Base-by-base conservation (phyloP, 1,140 invertebrate genomes). In the Globodera ellingtonae region DNA sequence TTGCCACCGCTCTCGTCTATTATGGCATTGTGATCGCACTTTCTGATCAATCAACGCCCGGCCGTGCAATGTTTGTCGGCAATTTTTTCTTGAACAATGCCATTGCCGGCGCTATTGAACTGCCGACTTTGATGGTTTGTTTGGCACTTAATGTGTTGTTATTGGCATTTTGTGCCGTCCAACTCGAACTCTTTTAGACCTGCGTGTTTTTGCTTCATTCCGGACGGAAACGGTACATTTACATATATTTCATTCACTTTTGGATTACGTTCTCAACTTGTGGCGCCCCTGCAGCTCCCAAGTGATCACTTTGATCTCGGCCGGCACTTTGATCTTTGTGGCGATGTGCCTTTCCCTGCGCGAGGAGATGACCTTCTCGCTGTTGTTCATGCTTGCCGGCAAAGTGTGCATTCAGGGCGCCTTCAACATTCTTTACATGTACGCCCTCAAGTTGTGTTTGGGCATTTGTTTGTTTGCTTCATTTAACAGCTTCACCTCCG, bases 71-170 rank as follows among this genome's bases (percentile, higher is more conserved):
- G 82, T 88, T 88, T 82, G 83, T 81, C 13, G 87, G 87, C 18
- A 88, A 89, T 69, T 88, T 88, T 80, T 89, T 89, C 75, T 50
- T 88, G 8, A 89, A 88, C 79, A 88, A 88, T 79, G 88, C 87
- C 13, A 86, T 88, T 44, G 88, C 88, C 47, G 88, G 87, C 10
- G 84, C 86, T 9, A 88, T 88, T 69, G 87, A 88, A 80, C 66
- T 88, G 48, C 87, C 87, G 35, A 88, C 87, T 35, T 73, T 88
- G 72, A 72, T 88, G 66, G 56, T 59, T 59, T 10, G 56, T 62
- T 59, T 59, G 5, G 15, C 10, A 15, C 10, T 18, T 18, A 62
- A 62, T 9, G 10, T 52, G 35, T 35, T 35, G 35, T 35, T 35
- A 35, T 35, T 35, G 35, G 35, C 35, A 35, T 35, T 35, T 35